Conservation (phyloP, 2,113 vertebrate species). For the Grammomys dolichurus region DNA sequence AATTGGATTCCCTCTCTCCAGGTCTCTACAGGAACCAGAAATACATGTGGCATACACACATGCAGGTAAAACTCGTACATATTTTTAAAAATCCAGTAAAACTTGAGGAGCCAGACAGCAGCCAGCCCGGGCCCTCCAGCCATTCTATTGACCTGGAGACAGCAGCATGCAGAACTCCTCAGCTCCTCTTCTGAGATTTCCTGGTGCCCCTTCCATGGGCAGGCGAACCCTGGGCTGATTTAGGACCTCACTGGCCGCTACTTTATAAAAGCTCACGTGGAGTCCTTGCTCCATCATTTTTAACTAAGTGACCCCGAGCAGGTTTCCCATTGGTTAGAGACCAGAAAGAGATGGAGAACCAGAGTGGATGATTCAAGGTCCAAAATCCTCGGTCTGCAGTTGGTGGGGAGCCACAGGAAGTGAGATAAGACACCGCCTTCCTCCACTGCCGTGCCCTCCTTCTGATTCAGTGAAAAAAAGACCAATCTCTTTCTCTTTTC, state of each 20-base stretch:
- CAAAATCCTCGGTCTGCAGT: background rate
- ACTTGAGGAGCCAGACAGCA: background rate
- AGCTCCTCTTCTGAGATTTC: background rate
- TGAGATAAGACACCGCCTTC: fast-evolving
- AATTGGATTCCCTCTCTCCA: background rate
- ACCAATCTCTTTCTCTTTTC: background rate
- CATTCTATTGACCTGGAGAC: background rate
- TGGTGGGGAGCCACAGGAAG: too few relatives aligned
- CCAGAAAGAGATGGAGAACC: too few relatives aligned
- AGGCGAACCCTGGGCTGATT: background rate
- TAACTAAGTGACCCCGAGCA: background rate
- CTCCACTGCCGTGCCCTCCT: background rate
- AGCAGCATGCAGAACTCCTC: background rate
- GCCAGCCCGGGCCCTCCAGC: background rate
- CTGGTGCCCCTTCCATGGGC: background rate
- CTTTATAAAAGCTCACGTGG: fast-evolving
- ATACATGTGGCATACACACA: background rate
- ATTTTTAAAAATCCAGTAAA: background rate
- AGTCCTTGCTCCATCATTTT: background rate
- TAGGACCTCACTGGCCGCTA: background rate
- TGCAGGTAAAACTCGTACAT: background rate
- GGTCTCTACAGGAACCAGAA: background rate
- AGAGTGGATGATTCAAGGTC: background rate
- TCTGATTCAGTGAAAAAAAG: background rate
- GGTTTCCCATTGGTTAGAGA: background rate